Evolutionary conservation across 2,888 invertebrate genomes (phyloP).

Genomic region (Drosophila bunnanda): DNA sequence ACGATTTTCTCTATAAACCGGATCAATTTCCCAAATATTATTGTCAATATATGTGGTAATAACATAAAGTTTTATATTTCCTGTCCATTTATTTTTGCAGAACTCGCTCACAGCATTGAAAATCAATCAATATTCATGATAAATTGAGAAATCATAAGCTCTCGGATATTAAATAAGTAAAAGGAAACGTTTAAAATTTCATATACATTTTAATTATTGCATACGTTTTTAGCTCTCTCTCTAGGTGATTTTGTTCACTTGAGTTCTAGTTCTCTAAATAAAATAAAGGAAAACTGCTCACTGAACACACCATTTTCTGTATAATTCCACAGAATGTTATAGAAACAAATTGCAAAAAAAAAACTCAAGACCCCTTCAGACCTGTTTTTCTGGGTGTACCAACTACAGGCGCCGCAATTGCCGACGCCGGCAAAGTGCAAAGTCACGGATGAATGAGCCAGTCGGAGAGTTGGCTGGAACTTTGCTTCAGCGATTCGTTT

Average conservation of each 20-base stretch:
- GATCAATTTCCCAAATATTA: too few relatives aligned
- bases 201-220: neutral
- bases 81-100: too few relatives aligned
- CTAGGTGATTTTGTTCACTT: too few relatives aligned
- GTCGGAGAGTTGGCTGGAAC: conserved; percentile 60
- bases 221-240: neutral
- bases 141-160: too few relatives aligned
- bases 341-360: neutral
- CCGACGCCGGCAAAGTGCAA: conserved; percentile 72
- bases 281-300: too few relatives aligned
- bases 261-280: too few relatives aligned
- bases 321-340: neutral
- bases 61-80: neutral
- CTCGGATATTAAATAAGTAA: too few relatives aligned
- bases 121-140: too few relatives aligned
- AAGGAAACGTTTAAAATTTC: too few relatives aligned
- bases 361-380: neutral
- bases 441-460: conserved; percentile 77
- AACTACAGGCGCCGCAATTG: conserved; percentile 42
- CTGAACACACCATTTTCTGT: neutral
- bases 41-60: too few relatives aligned
- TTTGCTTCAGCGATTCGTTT: conserved; percentile 76
- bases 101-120: too few relatives aligned
- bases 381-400: conserved; percentile 7
- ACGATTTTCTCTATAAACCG: too few relatives aligned